A percentile compares a stretch with the other conserved stretches of the same genome.
These are phyloP conservation scores for Heliornis fulica DNA, from an alignment of 2,113 vertebrate species.

Conservation along the genomic window DNA sequence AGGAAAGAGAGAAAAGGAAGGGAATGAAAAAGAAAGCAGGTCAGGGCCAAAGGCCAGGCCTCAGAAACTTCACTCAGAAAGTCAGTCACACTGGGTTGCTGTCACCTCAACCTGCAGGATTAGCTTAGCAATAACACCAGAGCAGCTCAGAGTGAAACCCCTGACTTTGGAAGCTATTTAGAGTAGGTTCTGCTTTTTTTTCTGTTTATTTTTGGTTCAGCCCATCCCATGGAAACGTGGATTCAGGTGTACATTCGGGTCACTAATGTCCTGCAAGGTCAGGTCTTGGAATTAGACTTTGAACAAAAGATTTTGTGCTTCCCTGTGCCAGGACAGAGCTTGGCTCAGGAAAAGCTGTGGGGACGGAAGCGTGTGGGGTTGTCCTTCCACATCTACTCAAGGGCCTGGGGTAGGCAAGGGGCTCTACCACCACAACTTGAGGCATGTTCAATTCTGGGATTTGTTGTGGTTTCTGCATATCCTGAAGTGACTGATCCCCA, in stretches of 20 bases:
- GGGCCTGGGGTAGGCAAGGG: neutral
- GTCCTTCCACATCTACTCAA: neutral
- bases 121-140: neutral
- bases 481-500: neutral
- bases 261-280: neutral
- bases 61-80: neutral
- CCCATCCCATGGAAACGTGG: neutral
- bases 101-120: neutral
- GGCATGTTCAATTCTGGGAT: neutral
- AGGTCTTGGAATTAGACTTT: neutral
- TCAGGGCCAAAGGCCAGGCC: neutral
- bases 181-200: neutral
- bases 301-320: neutral
- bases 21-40: neutral
- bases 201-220: neutral
- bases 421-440: neutral
- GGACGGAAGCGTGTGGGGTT: neutral
- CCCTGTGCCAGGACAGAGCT: neutral
- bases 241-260: neutral
- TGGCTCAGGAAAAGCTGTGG: neutral
- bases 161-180: neutral
- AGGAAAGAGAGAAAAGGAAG: neutral
- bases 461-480: neutral
- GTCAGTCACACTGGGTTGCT: neutral
- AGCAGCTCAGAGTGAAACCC: neutral